Evolutionary conservation across 2,113 vertebrate species (phyloP).

Genomic region (Pagrus major): DNA sequence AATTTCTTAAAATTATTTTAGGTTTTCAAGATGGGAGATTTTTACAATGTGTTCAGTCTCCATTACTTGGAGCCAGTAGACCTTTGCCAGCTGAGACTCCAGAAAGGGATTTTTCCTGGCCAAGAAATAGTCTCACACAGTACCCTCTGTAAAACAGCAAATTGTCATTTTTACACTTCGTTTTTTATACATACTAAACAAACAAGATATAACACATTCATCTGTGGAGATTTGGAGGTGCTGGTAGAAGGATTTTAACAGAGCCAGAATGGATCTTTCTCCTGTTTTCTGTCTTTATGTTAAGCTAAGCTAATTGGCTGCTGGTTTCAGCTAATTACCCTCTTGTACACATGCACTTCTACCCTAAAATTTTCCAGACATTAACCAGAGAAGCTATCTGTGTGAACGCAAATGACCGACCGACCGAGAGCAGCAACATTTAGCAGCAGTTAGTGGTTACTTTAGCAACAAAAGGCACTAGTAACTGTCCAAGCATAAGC

Average conservation of each 20-base stretch:
- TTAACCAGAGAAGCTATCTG: too few relatives aligned
- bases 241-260: not conserved
- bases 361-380: too few relatives aligned
- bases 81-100: not conserved
- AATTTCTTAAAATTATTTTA: too few relatives aligned
- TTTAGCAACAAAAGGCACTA: too few relatives aligned
- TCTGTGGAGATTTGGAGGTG: not conserved
- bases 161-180: not conserved
- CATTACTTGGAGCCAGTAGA: not conserved
- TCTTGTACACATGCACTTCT: too few relatives aligned
- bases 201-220: not conserved
- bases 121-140: not conserved
- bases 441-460: too few relatives aligned
- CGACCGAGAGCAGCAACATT: too few relatives aligned
- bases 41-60: not conserved
- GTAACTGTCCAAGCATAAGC: too few relatives aligned
- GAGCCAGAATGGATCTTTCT: not conserved
- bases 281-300: not conserved
- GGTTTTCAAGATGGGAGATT: too few relatives aligned
- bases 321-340: not conserved
- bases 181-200: not conserved
- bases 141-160: not conserved
- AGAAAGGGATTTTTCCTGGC: not conserved
- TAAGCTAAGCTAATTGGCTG: not conserved
- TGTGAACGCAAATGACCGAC: too few relatives aligned